Conservation (phyloP, 2,113 vertebrate species). For the Lampris incognitus region DNA sequence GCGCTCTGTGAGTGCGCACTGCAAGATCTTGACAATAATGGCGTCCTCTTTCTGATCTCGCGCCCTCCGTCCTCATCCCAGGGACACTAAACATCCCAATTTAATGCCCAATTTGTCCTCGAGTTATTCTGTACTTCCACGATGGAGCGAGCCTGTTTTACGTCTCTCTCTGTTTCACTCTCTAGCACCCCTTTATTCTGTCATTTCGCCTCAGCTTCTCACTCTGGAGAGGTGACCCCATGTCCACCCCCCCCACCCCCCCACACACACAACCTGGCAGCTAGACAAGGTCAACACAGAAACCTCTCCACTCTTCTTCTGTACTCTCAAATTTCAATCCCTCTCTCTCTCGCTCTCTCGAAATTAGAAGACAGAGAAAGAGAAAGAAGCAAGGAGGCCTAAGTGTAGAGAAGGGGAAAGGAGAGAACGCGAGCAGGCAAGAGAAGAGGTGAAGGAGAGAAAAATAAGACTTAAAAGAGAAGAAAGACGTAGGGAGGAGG, state of each 20-base stretch:
- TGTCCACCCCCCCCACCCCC: slow-evolving; percentile 36
- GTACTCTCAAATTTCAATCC: slow-evolving; percentile 41
- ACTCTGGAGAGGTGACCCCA: slow-evolving; percentile 21
- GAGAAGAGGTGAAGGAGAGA: neutral
- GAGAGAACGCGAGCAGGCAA: slow-evolving; percentile 12
- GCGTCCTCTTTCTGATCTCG: no score
- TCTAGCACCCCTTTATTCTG: neutral
- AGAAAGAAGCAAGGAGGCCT: slow-evolving; percentile 36
- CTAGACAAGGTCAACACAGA: slow-evolving; percentile 66
- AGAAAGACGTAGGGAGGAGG: neutral
- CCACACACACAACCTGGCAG: slow-evolving; percentile 56
- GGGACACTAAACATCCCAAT: neutral
- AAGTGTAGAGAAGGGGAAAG: slow-evolving; percentile 43
- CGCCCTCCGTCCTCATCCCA: no score
- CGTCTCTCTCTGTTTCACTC: neutral
- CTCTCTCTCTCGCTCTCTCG: slow-evolving; percentile 41
- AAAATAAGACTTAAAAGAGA: slow-evolving; percentile 1
- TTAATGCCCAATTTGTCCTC: neutral
- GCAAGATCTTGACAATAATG: no score
- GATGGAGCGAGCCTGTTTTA: neutral
- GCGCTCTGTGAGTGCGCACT: no score
- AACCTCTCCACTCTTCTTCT: slow-evolving; percentile 45
- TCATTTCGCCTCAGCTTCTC: slow-evolving; percentile 5
- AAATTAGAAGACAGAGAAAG: slow-evolving; percentile 29
- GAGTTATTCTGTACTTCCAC: neutral